phyloP scores from a whole-genome alignment of 2,113 vertebrate species.

The Chiloscyllium plagiosum region DNA sequence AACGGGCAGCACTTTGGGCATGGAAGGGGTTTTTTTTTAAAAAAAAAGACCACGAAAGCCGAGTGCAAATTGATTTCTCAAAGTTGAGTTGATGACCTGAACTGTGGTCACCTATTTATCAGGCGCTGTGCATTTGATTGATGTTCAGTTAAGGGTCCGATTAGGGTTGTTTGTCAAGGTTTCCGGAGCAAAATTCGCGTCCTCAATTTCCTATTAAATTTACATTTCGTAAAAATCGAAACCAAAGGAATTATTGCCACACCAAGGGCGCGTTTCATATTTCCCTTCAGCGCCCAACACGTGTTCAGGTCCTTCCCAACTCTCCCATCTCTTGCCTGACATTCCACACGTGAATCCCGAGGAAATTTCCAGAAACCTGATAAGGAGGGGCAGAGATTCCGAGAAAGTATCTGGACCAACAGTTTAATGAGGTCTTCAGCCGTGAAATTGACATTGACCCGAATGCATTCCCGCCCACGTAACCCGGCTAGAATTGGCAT shows the following conservation, averaged over 20 bases:
- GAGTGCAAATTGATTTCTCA: neutral
- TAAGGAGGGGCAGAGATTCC: neutral
- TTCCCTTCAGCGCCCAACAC: neutral
- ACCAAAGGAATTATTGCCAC: neutral
- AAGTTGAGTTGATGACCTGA: neutral
- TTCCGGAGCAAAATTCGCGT: neutral
- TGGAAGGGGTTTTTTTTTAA: too few species aligned
- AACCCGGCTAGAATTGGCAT: neutral
- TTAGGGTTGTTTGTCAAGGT: neutral
- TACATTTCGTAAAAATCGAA: neutral
- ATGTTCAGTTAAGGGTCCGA: neutral
- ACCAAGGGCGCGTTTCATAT: neutral
- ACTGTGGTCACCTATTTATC: neutral
- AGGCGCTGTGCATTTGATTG: neutral
- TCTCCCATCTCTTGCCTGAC: neutral
- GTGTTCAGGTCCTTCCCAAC: neutral
- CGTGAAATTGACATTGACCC: neutral
- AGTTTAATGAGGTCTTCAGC: neutral
- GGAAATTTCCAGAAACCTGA: conserved; percentile 26
- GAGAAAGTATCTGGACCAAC: neutral
- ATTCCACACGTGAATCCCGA: neutral
- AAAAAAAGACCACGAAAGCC: neutral
- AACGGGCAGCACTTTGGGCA: neutral
- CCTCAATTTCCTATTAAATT: neutral
- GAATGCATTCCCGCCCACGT: too few species aligned